A percentile compares a stretch with the other conserved stretches of the same genome.
phyloP scores from a whole-genome alignment of 2,113 vertebrate species.

The Aleadryas rufinucha region DNA sequence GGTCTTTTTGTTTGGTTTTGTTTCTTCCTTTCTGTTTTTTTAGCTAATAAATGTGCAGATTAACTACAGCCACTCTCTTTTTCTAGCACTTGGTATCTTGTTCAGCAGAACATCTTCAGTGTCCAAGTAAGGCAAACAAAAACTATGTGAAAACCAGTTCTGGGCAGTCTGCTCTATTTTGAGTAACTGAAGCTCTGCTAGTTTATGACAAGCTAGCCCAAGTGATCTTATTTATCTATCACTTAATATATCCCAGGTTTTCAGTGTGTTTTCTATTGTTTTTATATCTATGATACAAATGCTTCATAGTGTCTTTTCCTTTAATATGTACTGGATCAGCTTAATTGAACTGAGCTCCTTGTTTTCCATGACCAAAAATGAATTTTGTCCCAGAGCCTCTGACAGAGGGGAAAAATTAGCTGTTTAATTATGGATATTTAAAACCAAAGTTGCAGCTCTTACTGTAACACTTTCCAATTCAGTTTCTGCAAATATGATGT shows the following conservation, averaged over 20 bases:
- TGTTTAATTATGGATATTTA: background rate
- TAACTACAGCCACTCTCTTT: background rate
- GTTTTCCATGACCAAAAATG: background rate
- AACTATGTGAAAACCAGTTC: background rate
- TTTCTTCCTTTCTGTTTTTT: background rate
- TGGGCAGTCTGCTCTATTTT: background rate
- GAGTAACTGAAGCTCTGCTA: background rate
- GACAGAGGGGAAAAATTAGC: background rate
- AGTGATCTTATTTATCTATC: background rate
- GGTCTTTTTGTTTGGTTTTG: background rate
- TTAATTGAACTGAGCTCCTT: background rate
- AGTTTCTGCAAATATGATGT: background rate
- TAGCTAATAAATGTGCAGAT: background rate
- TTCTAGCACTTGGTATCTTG: background rate
- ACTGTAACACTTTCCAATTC: background rate
- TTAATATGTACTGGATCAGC: background rate
- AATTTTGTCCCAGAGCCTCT: background rate
- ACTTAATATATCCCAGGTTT: background rate
- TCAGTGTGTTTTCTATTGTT: background rate
- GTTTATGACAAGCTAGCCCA: background rate
- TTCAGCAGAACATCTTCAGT: background rate
- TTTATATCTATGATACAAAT: background rate
- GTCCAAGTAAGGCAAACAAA: constrained; percentile 10
- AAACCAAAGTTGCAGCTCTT: background rate
- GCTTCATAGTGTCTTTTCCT: background rate